Conservation (phyloP, 2,113 vertebrate species). For the Elgaria multicarinata region DNA sequence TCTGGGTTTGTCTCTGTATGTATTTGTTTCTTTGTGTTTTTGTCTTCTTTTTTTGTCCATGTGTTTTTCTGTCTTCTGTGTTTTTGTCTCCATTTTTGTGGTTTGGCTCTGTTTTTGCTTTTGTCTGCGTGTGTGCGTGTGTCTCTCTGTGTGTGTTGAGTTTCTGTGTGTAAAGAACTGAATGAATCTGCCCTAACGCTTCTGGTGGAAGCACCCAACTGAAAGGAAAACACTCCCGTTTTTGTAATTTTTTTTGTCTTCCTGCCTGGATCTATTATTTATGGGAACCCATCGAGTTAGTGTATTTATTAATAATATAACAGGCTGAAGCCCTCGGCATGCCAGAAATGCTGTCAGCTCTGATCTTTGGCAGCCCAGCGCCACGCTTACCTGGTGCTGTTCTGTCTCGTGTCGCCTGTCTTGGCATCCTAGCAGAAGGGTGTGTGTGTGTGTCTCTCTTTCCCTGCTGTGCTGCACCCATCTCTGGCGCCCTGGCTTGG, state of each 20-base stretch:
- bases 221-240: constrained; percentile 38
- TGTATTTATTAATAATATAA: constrained; percentile 78
- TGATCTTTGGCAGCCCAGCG: constrained; percentile 38
- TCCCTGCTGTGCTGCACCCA: neutral
- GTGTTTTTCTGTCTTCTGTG: too few relatives aligned
- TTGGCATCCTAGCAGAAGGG: neutral
- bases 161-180: neutral
- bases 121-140: neutral
- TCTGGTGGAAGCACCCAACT: neutral
- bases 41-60: too few relatives aligned
- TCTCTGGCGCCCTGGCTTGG: neutral
- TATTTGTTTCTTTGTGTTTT: too few relatives aligned
- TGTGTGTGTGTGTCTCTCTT: too few relatives aligned
- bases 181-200: neutral
- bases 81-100: too few relatives aligned
- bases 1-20: too few relatives aligned
- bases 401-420: neutral
- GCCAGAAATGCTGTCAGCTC: constrained; percentile 49
- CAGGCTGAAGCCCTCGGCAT: constrained; percentile 66
- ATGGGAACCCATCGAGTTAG: constrained; percentile 59
- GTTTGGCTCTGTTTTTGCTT: too few relatives aligned
- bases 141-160: too few relatives aligned
- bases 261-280: constrained; percentile 75
- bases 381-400: neutral
- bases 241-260: constrained; percentile 19